phyloP scores from a whole-genome alignment of 1,140 invertebrate species.

The Zaprionus ghesquierei region DNA sequence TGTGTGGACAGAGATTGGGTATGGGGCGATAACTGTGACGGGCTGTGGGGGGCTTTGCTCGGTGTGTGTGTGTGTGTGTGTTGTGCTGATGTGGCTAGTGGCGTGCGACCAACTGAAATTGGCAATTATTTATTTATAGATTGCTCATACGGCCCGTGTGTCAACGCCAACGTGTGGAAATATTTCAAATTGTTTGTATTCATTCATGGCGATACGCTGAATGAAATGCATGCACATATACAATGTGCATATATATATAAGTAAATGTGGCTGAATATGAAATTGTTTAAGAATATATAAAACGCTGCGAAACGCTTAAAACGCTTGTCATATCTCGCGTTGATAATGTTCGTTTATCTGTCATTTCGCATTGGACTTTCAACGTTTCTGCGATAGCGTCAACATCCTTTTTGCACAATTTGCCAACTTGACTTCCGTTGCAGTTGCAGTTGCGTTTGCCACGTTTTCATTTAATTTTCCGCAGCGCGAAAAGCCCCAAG shows the following conservation, averaged over 20 bases:
- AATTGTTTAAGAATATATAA: not conserved
- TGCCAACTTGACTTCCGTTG: constrained; percentile 40
- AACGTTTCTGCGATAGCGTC: not conserved
- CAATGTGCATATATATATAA: not conserved
- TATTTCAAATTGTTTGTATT: constrained; percentile 54
- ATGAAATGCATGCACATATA: constrained; percentile 42
- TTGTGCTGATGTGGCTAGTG: constrained; percentile 5
- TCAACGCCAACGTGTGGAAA: constrained; percentile 29
- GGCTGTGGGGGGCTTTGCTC: not conserved
- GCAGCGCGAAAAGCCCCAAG: constrained; percentile 19
- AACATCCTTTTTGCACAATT: constrained; percentile 17
- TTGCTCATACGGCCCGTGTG: constrained; percentile 56
- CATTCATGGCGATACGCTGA: constrained; percentile 52
- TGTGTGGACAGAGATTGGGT: not conserved
- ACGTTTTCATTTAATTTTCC: constrained; percentile 68
- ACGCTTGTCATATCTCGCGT: constrained; percentile 8
- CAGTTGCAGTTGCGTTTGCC: not conserved
- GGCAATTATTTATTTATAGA: constrained; percentile 66
- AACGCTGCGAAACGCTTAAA: not conserved
- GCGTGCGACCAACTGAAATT: constrained; percentile 32
- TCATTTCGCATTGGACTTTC: constrained; percentile 3
- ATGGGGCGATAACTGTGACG: not conserved
- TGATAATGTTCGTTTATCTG: constrained; percentile 15
- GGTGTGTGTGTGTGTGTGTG: not conserved
- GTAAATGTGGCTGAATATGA: not conserved